Evolutionary conservation across 1,140 invertebrate genomes (phyloP), one percentile per base, ranked within the genome.

Genomic region (Fragariocoptes setiger): DNA sequence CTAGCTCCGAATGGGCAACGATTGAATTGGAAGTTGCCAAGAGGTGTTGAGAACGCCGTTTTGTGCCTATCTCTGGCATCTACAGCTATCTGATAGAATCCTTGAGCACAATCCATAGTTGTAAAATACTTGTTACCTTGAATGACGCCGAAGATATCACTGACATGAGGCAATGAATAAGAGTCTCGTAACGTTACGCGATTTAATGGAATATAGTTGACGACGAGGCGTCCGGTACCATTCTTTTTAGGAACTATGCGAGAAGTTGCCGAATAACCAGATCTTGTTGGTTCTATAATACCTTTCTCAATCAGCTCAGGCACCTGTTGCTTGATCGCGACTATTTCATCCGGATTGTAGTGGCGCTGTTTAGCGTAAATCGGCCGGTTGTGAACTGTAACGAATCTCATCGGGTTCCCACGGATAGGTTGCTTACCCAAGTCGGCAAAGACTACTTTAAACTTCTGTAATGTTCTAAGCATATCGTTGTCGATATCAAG

Each of bases 81-180:
- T n/a, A 31, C 25, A 31, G 8, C n/a, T 31, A 31, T 31, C 25
- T 31, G 25, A 31, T 31, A 31, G 25, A 31, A 31, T 31, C 25
- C 25, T 8, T 8, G n/a, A 8, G 25, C n/a, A 31, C 25, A 31
- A 31, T 31, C 25, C 25, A 31, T 31, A 8, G 25, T 31, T 8
- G 25, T n/a, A 13, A 40, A 25, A 21, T 21, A 40, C 8, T 44
- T 53, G 3, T 49, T 49, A 2, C 55, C 56, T 1, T 45, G 16
- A 0, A 66, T 41, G 3, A 40, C 42, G 20, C 53, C 46, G 1
- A 66, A 42, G 14, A 16, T 20, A 4, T 49, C 47, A 13, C 61
- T 57, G 15, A 65, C 58, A 4, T 49, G 38, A 1, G 60, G 61
- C 3, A 68, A 44, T 46, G 65, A 62, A 49, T 57, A 67, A 31